Evolutionary conservation across 1,140 invertebrate genomes (phyloP).

Genomic region (Drosophila trapezifrons): DNA sequence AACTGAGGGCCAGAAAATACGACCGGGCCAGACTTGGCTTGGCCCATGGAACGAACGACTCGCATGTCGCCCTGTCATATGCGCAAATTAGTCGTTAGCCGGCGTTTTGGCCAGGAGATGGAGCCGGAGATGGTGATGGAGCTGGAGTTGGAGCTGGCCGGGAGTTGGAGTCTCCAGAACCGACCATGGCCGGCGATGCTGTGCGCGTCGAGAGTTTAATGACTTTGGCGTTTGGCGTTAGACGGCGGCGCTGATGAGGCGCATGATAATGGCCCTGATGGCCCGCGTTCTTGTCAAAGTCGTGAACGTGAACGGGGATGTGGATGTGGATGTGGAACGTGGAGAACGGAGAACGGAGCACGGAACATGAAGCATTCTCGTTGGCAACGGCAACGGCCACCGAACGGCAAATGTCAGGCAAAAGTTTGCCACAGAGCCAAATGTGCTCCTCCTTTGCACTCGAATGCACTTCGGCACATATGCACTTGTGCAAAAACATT

Average conservation of each 20-base stretch:
- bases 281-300: slow-evolving; percentile 77
- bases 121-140: slow-evolving; percentile 24
- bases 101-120: slow-evolving; percentile 33
- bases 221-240: slow-evolving; percentile 78
- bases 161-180: slow-evolving; percentile 1
- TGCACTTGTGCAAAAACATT: slow-evolving; percentile 14
- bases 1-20: slow-evolving; percentile 25
- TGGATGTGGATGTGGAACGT: not conserved
- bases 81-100: slow-evolving; percentile 81
- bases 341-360: not conserved
- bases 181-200: slow-evolving; percentile 35
- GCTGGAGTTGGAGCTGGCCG: slow-evolving; percentile 5
- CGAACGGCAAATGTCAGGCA: slow-evolving; percentile 44
- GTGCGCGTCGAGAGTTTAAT: slow-evolving; percentile 63
- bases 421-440: slow-evolving; percentile 51
- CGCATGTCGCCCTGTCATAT: slow-evolving; percentile 76
- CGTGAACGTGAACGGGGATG: slow-evolving; percentile 54
- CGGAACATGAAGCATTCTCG: slow-evolving; percentile 19
- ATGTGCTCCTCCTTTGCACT: slow-evolving; percentile 44
- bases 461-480: slow-evolving; percentile 42
- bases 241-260: slow-evolving; percentile 72
- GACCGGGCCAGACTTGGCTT: slow-evolving; percentile 7
- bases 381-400: slow-evolving; percentile 47
- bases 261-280: slow-evolving; percentile 78
- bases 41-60: slow-evolving; percentile 52